Evolutionary conservation across 1,140 invertebrate genomes (phyloP).

Genomic region (Spodoptera frugiperda): DNA sequence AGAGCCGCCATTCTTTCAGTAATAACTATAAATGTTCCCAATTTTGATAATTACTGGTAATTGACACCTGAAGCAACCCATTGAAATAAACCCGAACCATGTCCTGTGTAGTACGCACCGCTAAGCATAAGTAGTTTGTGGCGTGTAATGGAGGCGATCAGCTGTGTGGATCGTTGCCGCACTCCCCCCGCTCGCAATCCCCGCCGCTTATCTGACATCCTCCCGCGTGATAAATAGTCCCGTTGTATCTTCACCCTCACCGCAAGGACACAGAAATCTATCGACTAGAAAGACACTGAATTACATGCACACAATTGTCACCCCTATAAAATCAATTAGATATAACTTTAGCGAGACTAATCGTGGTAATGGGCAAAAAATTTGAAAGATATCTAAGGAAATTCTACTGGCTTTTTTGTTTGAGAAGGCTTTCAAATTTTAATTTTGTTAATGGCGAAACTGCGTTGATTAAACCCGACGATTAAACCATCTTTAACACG

Average conservation of each 20-base stretch:
- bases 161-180: slow-evolving; percentile 55
- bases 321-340: not conserved
- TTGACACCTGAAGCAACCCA: slow-evolving; percentile 10
- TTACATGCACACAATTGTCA: not conserved
- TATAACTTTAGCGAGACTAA: slow-evolving; percentile 7
- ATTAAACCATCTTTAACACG: slow-evolving; percentile 63
- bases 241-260: slow-evolving; percentile 63
- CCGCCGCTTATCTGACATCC: slow-evolving; percentile 65
- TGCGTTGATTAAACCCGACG: slow-evolving; percentile 58
- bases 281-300: slow-evolving; percentile 8
- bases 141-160: slow-evolving; percentile 55
- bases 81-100: slow-evolving; percentile 32
- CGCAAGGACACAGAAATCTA: slow-evolving; percentile 43
- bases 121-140: slow-evolving; percentile 30
- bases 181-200: slow-evolving; percentile 46
- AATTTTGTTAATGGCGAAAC: slow-evolving; percentile 53
- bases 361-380: not conserved
- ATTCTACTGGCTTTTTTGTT: not conserved
- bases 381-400: slow-evolving; percentile 25
- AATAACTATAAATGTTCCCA: not conserved
- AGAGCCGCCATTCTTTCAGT: not conserved
- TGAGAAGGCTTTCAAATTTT: slow-evolving; percentile 46
- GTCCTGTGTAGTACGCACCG: slow-evolving; percentile 14
- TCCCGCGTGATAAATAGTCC: slow-evolving; percentile 70
- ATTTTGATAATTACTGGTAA: not conserved